phyloP scores from a whole-genome alignment of 1,140 invertebrate genomes.

The Venturia canescens region DNA sequence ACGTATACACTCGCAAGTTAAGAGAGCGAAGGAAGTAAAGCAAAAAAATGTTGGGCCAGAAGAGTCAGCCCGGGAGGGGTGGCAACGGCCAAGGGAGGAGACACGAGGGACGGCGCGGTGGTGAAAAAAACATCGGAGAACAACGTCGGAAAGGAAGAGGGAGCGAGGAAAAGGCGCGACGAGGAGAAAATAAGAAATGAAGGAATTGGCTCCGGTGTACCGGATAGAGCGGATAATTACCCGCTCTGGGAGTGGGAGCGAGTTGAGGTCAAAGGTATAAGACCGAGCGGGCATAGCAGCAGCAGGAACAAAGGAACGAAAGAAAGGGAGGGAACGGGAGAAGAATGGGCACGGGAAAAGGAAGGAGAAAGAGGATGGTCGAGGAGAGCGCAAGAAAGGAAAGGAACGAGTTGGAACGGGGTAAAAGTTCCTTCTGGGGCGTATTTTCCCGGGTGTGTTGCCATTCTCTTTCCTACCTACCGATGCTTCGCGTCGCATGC shows the following conservation, averaged over 20 bases:
- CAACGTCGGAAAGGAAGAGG: neutral
- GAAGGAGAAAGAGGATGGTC: neutral
- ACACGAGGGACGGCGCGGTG: neutral
- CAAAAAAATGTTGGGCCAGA: neutral
- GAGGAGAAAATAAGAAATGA: conserved; percentile 14
- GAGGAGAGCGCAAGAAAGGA: neutral
- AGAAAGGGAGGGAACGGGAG: neutral
- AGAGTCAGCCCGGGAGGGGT: neutral
- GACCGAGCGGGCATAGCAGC: neutral
- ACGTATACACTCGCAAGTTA: conserved; percentile 1
- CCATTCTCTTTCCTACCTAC: neutral
- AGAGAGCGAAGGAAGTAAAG: conserved; percentile 12
- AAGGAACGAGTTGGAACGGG: no score
- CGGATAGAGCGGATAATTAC: conserved; percentile 34
- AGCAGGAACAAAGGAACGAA: neutral
- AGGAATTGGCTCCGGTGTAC: conserved; percentile 36
- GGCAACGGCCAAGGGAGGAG: neutral
- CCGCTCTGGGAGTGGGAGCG: neutral
- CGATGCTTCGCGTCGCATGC: conserved; percentile 1
- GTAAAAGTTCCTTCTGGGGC: conserved; percentile 15
- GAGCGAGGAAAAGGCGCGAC: neutral
- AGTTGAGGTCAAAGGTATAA: conserved; percentile 30
- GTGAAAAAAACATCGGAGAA: neutral
- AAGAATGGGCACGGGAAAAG: neutral
- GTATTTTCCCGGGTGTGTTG: conserved; percentile 30